Base-by-base conservation (phyloP, 2,888 invertebrate genomes). In the Diarsia mendica region DNA sequence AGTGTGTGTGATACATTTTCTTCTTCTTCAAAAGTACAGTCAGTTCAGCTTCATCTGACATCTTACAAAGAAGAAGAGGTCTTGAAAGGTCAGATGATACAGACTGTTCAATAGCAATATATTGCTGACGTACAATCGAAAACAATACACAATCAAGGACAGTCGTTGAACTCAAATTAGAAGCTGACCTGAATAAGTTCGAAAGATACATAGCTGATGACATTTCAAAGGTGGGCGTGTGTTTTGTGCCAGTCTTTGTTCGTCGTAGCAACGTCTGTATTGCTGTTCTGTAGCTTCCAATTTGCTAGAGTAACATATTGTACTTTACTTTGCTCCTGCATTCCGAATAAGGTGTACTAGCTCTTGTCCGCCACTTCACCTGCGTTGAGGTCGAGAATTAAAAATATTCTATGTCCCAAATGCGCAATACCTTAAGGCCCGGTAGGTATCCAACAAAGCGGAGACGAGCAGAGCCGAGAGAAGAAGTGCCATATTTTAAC, bases 251-350 rank as follows among this genome's bases (percentile, higher is more conserved):
- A 18, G 49, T 51, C 63, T 11, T 11, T 64, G 18, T 65, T 4
- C 4, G 23, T 61, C 18, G 33, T 28, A 39, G 1, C 49, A 33
- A 53, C 10, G 20, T 61, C 3, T 39, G 33, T 28, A 33, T 49
- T 28, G 28, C 60, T 61, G 60, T 28, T 28, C 8, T 28, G 51
- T 58, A 75, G 33, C 64, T 82, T 68, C 8, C 53, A 66, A 60
- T 79, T 82, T 66, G 23, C 5, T 18, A 64, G 28, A 77, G 44
- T 77, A 51, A 67, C 2, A n/a, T 77, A 33, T 48, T 28, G 28
- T 2, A 28, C 28, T 28, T 58, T 23, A 23, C 23, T 23, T 23
- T 2, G 53, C 20, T 28, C 44, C 1, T 51, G 23, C n/a, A n/a
- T 55, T 55, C 58, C 58, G 8, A 58, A 15, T 18, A 49, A 18